Evolutionary conservation across 2,888 invertebrate genomes (phyloP).

Genomic region (Drosophila percnosoma): DNA sequence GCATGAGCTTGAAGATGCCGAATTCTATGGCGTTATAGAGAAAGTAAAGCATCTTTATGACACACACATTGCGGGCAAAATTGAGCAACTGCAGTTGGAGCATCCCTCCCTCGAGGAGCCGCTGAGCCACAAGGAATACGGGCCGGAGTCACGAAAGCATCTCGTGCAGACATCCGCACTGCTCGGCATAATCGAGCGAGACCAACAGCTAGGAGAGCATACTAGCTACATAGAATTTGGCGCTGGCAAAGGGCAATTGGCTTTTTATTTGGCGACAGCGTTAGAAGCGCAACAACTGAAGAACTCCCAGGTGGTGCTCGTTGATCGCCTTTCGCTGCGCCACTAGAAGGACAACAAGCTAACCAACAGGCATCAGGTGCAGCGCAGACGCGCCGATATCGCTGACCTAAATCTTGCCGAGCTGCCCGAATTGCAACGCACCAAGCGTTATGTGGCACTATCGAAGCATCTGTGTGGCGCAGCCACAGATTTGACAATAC

Average conservation of each 20-base stretch:
- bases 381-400: constrained; percentile 92
- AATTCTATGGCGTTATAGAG: constrained; percentile 84
- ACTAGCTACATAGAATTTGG: constrained; percentile 94
- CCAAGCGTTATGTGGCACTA: constrained; percentile 88
- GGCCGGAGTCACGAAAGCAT: constrained; percentile 89
- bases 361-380: constrained; percentile 85
- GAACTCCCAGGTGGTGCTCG: constrained; percentile 88
- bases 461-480: constrained; percentile 96
- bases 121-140: constrained; percentile 86
- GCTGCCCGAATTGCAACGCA: constrained; percentile 84
- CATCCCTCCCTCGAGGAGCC: constrained; percentile 86
- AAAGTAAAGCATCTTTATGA: constrained; percentile 85
- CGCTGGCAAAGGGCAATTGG: constrained; percentile 94
- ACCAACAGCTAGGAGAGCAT: constrained; percentile 87
- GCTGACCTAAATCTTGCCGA: constrained; percentile 89
- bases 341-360: constrained; percentile 92
- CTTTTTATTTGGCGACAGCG: constrained; percentile 90
- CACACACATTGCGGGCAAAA: constrained; percentile 79
- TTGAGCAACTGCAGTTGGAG: constrained; percentile 84
- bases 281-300: constrained; percentile 83
- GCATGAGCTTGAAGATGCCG: constrained; percentile 82
- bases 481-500: constrained; percentile 92
- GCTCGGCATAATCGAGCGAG: constrained; percentile 88
- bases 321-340: constrained; percentile 92
- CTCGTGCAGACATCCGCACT: constrained; percentile 92